Percentiles rank a stretch among this genome's conserved stretches.
Evolutionary conservation across 2,797 vertebrate genomes (phyloP).

Genomic region (Leptodactylus fallax): DNA sequence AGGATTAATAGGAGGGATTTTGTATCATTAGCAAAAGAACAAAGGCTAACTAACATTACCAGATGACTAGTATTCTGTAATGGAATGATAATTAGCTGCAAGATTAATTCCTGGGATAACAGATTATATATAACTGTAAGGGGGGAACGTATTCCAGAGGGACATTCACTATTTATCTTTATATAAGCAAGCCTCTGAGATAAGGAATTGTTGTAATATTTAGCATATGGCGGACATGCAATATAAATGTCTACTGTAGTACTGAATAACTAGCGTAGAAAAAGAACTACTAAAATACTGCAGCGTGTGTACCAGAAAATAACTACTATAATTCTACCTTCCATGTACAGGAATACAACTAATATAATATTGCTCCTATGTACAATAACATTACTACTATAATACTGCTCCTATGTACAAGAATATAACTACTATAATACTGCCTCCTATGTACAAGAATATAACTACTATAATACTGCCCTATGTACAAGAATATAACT

Average conservation of each 20-base stretch:
- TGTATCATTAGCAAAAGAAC: neutral
- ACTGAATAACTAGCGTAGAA: neutral
- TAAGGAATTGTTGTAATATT: neutral
- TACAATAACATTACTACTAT: neutral
- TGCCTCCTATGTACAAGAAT: neutral
- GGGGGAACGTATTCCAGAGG: neutral
- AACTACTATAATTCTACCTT: neutral
- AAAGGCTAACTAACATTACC: neutral
- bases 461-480: constrained; percentile 7
- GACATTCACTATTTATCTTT: neutral
- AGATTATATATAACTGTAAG: constrained; percentile 1
- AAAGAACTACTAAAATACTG: neutral
- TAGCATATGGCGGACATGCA: neutral
- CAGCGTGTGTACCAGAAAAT: neutral
- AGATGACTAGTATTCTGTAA: neutral
- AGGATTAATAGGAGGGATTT: constrained; percentile 18
- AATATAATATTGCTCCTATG: neutral
- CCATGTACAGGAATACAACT: neutral
- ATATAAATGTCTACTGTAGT: neutral
- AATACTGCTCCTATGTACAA: neutral
- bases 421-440: neutral
- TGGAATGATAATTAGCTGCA: neutral
- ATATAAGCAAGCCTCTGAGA: neutral
- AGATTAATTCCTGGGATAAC: neutral
- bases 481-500: constrained; percentile 8